phyloP scores from a whole-genome alignment of 2,797 vertebrate species.

The Borostomias antarcticus region DNA sequence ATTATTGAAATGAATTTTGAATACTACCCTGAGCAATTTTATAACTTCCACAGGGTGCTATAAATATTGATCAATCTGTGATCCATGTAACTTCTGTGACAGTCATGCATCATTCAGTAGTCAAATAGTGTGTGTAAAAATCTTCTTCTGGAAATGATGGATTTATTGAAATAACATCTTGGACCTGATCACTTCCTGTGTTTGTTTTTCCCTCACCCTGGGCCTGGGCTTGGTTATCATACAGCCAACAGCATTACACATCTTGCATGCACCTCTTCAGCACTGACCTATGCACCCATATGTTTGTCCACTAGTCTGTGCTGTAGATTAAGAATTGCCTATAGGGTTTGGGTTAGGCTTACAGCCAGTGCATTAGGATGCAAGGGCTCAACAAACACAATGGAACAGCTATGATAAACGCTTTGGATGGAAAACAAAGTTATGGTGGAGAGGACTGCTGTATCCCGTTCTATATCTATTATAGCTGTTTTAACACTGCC shows the following conservation, averaged over 20 bases:
- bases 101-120: too few relatives aligned
- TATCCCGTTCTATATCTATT: not conserved
- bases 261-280: not conserved
- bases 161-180: too few relatives aligned
- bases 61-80: too few relatives aligned
- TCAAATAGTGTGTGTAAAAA: too few relatives aligned
- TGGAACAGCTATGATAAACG: not conserved
- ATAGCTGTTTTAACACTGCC: not conserved
- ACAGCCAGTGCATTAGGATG: not conserved
- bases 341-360: not conserved
- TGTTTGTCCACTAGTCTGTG: constrained; percentile 39
- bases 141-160: too few relatives aligned
- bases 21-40: too few relatives aligned
- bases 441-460: not conserved
- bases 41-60: too few relatives aligned
- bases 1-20: too few relatives aligned
- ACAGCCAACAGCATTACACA: not conserved
- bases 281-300: not conserved
- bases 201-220: not conserved
- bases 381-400: not conserved
- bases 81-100: too few relatives aligned
- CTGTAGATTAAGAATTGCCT: constrained; percentile 32
- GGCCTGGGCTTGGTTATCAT: not conserved
- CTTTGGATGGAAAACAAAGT: not conserved
- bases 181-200: not conserved